Evolutionary conservation across 2,113 vertebrate species (phyloP).

Genomic region (Daboia siamensis): DNA sequence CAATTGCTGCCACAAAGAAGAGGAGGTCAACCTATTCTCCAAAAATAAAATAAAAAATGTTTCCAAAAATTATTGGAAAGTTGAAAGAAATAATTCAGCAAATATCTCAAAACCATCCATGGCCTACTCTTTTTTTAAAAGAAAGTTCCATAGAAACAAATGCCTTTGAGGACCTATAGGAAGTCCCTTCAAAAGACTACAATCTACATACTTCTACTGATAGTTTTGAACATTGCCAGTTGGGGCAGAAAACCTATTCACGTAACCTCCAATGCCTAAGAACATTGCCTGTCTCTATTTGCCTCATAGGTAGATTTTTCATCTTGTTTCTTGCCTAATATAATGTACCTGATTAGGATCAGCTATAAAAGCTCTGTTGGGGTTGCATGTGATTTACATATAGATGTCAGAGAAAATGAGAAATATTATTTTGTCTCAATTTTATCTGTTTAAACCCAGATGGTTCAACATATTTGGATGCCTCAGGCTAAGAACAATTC

Average conservation of each 20-base stretch:
- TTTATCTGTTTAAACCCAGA: not conserved
- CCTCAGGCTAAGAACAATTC: not conserved
- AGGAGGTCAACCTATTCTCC: not conserved
- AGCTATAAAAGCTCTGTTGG: not conserved
- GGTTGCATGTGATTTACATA: not conserved
- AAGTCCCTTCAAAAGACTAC: not conserved
- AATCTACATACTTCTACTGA: not conserved
- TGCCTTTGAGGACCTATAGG: not conserved
- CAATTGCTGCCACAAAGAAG: not conserved
- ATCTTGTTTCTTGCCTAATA: not conserved
- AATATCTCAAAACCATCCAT: not conserved
- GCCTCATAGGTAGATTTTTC: not conserved
- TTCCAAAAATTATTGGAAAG: not conserved
- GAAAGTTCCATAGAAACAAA: not conserved
- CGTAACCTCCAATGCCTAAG: not conserved
- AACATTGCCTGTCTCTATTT: not conserved
- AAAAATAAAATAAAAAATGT: not conserved
- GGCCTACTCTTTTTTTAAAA: not conserved
- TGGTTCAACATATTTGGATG: not conserved
- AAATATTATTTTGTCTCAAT: not conserved
- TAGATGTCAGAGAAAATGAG: not conserved
- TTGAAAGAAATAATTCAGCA: not conserved
- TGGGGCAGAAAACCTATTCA: not conserved
- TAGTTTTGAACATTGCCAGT: not conserved
- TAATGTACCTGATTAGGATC: not conserved